phyloP scores from a whole-genome alignment of 2,888 invertebrate genomes.

The Lycophotia porphyrea region DNA sequence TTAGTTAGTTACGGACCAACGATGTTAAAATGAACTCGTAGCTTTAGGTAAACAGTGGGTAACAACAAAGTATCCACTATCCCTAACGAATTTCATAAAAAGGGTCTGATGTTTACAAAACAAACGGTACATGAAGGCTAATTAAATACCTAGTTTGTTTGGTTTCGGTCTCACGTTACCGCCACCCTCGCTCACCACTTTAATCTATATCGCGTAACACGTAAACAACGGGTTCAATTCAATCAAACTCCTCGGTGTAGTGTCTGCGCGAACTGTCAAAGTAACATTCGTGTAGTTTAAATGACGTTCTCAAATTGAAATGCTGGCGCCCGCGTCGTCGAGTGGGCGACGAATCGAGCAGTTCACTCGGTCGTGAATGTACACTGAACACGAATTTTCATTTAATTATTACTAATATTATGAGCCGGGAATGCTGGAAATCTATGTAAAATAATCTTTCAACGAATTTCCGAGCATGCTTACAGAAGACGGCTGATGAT shows the following conservation, averaged over 20 bases:
- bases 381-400: slow-evolving; percentile 70
- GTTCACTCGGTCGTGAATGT: slow-evolving; percentile 71
- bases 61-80: neutral
- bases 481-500: neutral
- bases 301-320: slow-evolving; percentile 81
- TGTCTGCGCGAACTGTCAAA: slow-evolving; percentile 78
- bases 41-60: neutral
- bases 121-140: slow-evolving; percentile 43
- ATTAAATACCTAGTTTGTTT: slow-evolving; percentile 54
- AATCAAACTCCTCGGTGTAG: slow-evolving; percentile 75
- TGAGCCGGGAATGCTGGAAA: slow-evolving; percentile 14
- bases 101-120: slow-evolving; percentile 42
- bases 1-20: slow-evolving; percentile 7
- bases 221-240: slow-evolving; percentile 78
- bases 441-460: no score
- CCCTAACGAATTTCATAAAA: slow-evolving; percentile 27
- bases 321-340: slow-evolving; percentile 67
- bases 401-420: slow-evolving; percentile 69
- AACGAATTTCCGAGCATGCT: neutral
- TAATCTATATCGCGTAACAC: slow-evolving; percentile 75
- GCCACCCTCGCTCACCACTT: slow-evolving; percentile 65
- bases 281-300: slow-evolving; percentile 78
- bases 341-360: slow-evolving; percentile 67
- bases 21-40: slow-evolving; percentile 3
- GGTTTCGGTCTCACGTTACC: slow-evolving; percentile 54